Base-by-base conservation (phyloP, 1,140 invertebrate genomes). In the Hylaeus anthracinus region DNA sequence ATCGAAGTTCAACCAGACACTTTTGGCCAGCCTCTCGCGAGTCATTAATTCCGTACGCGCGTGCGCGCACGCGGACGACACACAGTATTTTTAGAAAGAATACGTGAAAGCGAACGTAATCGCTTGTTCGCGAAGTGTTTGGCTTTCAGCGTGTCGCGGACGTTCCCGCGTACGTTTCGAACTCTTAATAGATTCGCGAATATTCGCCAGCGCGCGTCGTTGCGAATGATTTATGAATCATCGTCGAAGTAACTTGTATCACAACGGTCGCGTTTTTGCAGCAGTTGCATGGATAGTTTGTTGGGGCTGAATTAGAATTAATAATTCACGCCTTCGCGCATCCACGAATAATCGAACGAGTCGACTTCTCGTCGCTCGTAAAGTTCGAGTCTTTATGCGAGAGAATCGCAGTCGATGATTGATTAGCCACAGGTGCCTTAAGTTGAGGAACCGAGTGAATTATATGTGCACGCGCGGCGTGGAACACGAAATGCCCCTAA, bases 21-120 rank as follows among this genome's bases (percentile, higher is more conserved):
- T 26, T 26, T 26, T 26, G 26, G 26, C 26, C 26, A 26, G 26
- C 26, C 26, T 26, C 26, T 26, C 26, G 26, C 26, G 26, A 26
- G 26, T 26, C 26, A 26, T 26, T 26, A 26, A 26, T 26, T 9
- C 41, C 58, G 58, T 60, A 56, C 53, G 64, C 10, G 37, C 48
- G 41, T 41, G 10, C 51, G 80, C 9, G 14, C 58, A 8, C n/a
- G 60, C 14, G n/a, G 6, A 10, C 53, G 60, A n/a, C 9, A 39
- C 9, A 39, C 5, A 37, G 39, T 76, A 76, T 67, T 76, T 76
- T 76, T 58, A 67, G 73, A 76, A 43, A n/a, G 58, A 26, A 53
- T 43, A 41, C 39, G n/a, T 1, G 61, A 75, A 75, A 75, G 39
- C 37, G 3, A 5, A 26, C 12, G 66, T 9, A 61, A 67, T 43